Base-by-base conservation (phyloP, 2,113 vertebrate genomes). In the Callipepla californica region DNA sequence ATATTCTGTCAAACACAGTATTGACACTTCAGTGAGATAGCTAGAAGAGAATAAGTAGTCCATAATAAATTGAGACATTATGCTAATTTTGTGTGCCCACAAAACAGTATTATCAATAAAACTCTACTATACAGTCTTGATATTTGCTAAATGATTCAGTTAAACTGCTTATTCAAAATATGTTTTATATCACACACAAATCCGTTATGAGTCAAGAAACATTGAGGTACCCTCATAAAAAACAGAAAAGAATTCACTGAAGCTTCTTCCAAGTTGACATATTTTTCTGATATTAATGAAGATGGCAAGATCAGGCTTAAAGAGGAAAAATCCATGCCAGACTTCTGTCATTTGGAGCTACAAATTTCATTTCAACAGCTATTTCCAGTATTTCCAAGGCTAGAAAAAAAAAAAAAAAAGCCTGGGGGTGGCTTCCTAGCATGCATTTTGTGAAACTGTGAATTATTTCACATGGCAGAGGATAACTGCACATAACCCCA, bases 401-500 rank as follows among this genome's bases (percentile, higher is more conserved):
- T 32, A 82, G 26, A 9, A 47, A 79, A 50, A 38, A 5, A 61
- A 45, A 38, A 30, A 32, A 30, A 86, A 83, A 92, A 78, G 75
- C 85, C 94, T 79, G 34, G 23, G 15, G 94, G 76, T 65, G 53
- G 36, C 34, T 91, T 93, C 70, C 57, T 44, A 89, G 36, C 61
- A 89, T 90, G 61, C 50, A 91, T 96, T 94, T 95, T 87, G 74
- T 95, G 32, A 95, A 58, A 16, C 50, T 91, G 40, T 7, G 67
- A 92, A 87, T 96, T 92, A 88, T 74, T 90, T 95, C 83, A 77
- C 42, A 47, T 42, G 72, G 65, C 94, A 90, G 83, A 91, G 30
- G 92, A 81, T 95, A 95, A 95, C 93, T 83, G 96, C 96, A 79
- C 78, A 95, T 93, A 96, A 93, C 76, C 73, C 63, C 76, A 83